Evolutionary conservation across 2,797 vertebrate species (phyloP), one percentile per base, ranked within the genome.

Genomic region (Sandelia bainsii): DNA sequence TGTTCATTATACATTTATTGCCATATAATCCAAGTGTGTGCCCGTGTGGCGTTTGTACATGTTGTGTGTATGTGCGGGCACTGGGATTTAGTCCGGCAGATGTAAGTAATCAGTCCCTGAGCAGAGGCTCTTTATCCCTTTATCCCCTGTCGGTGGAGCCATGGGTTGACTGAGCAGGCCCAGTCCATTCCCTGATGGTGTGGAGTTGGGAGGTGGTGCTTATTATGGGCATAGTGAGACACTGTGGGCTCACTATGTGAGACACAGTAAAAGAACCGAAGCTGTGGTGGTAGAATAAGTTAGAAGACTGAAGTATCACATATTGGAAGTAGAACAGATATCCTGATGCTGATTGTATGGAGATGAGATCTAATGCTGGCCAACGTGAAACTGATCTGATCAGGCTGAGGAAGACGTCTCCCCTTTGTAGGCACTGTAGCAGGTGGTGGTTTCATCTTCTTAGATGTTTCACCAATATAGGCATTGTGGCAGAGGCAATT

Each of bases 91-190:
- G 90, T 93, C 90, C 89, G 94, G 93, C 95, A 96, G 94, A 95
- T 96, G 95, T 94, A 95, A 95, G 94, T 96, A 96, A 96, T 96
- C 95, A 95, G 95, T 93, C 87, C 93, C 91, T 77, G 85, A 94
- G 93, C 94, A 95, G 90, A 91, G 89, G 89, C 93, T 94, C 94
- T 97, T 96, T 96, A 97, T 96, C 96, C 95, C 90, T 97, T 97
- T 95, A 97, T 97, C 95, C 94, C 93, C 84, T 89, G 95, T 95
- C 93, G 93, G 89, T 93, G 85, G 87, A 95, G 93, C 93, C 91
- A 91, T 91, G 91, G 91, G 92, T 92, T 87, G 88, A 92, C 88
- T 81, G 89, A 91, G 84, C 78, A 79, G 86, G 65, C 75, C 86
- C 83, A 34, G 82, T 87, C 88, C 75, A 81, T 83, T 80, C 85